phyloP scores from a whole-genome alignment of 2,113 vertebrate genomes.

The Machaerirhynchus nigripectus region DNA sequence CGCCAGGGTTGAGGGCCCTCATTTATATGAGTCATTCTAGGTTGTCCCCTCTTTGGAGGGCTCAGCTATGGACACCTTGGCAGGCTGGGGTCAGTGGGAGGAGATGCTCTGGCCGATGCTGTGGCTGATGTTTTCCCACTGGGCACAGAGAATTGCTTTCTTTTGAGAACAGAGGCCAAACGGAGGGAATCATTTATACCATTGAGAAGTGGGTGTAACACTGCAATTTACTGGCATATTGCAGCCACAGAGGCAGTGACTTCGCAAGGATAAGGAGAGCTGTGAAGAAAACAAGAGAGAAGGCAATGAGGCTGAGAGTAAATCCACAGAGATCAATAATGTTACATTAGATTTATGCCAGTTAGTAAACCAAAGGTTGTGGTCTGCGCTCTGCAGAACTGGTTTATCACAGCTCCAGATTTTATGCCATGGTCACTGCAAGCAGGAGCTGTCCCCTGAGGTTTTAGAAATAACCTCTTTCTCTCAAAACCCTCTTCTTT shows the following conservation, averaged over 20 bases:
- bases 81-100: fast-evolving
- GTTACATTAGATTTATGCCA: not conserved
- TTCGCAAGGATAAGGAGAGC: not conserved
- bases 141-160: not conserved
- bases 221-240: not conserved
- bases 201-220: not conserved
- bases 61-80: not conserved
- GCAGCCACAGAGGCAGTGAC: not conserved
- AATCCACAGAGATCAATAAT: constrained; percentile 36
- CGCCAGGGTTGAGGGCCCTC: not conserved
- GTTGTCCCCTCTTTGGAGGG: not conserved
- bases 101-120: not conserved
- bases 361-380: constrained; percentile 44
- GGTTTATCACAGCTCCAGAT: not conserved
- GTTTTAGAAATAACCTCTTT: not conserved
- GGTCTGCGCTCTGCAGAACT: not conserved
- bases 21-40: not conserved
- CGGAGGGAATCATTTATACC: not conserved
- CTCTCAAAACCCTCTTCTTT: not conserved
- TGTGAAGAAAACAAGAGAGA: constrained; percentile 22
- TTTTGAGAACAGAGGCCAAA: not conserved
- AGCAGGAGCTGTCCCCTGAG: not conserved
- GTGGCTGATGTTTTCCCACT: not conserved
- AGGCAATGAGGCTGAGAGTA: not conserved
- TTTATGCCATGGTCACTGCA: not conserved